Evolutionary conservation across 2,888 invertebrate species (phyloP).

Genomic region (Harpalus rufipes): DNA sequence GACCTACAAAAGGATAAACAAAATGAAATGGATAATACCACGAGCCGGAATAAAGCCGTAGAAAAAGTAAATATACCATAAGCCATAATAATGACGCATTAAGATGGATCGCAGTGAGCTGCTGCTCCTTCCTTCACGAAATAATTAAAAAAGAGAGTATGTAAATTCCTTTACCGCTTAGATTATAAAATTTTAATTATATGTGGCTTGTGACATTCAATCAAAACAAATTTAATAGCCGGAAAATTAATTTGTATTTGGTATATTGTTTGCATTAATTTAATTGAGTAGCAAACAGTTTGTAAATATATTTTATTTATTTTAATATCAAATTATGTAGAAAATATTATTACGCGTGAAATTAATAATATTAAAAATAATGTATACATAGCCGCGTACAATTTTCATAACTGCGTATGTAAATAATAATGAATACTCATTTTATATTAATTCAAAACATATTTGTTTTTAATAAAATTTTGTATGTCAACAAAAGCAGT

Average conservation of each 20-base stretch:
- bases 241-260: constrained; percentile 20
- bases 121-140: constrained; percentile 10
- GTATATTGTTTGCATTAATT: constrained; percentile 14
- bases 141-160: constrained; percentile 41
- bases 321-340: neutral
- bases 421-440: neutral
- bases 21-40: constrained; percentile 47
- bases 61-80: constrained; percentile 63
- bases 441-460: neutral
- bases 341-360: neutral
- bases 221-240: constrained; percentile 19
- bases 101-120: constrained; percentile 19
- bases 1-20: constrained; percentile 54
- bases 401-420: neutral
- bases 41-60: constrained; percentile 37
- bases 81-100: constrained; percentile 63
- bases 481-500: no score
- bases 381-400: neutral
- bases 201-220: constrained; percentile 4
- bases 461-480: neutral
- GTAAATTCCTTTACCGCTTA: neutral
- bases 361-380: neutral
- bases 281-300: constrained; percentile 12
- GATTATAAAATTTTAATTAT: constrained; percentile 1
- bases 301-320: constrained; percentile 6